Conservation (phyloP, 2,888 invertebrate genomes). For the Schizotus pectinicornis region DNA sequence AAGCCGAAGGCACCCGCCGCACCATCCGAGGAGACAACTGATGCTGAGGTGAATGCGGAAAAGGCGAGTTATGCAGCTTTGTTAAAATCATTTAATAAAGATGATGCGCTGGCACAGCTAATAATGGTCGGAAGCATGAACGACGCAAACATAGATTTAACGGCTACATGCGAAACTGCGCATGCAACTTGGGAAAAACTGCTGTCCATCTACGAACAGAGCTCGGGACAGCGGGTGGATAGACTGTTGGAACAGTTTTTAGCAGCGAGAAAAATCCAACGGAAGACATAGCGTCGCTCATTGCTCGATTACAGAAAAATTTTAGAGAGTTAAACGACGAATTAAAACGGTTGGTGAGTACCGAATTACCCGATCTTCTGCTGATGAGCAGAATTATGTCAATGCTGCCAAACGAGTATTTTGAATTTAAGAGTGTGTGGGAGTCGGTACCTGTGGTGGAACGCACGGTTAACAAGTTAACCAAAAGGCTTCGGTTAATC, state of each 20-base stretch:
- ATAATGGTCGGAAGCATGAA: slow-evolving; percentile 28
- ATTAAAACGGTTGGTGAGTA: slow-evolving; percentile 25
- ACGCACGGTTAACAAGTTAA: slow-evolving; percentile 7
- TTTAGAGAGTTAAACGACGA: slow-evolving; percentile 30
- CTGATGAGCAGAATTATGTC: slow-evolving; percentile 25
- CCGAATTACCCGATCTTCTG: slow-evolving; percentile 28
- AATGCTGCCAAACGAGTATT: slow-evolving; percentile 13
- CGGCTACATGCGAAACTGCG: not conserved
- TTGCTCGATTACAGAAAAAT: slow-evolving; percentile 25
- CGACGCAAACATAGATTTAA: slow-evolving; percentile 6
- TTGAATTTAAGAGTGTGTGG: slow-evolving; percentile 25
- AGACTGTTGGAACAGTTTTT: slow-evolving; percentile 33
- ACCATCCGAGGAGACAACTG: too few species aligned
- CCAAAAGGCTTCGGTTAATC: too few species aligned
- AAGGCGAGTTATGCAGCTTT: too few species aligned
- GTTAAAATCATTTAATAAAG: too few species aligned
- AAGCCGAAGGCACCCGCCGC: too few species aligned
- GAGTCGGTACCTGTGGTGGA: slow-evolving; percentile 14
- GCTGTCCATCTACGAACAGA: slow-evolving; percentile 31
- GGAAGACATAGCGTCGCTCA: slow-evolving; percentile 31
- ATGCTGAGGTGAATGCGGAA: slow-evolving; percentile 3
- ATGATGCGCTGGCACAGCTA: slow-evolving; percentile 23
- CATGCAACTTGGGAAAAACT: slow-evolving; percentile 19
- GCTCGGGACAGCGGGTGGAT: slow-evolving; percentile 34
- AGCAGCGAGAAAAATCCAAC: slow-evolving; percentile 23